Percentiles rank a stretch among this genome's conserved stretches.
Conservation (phyloP, 2,888 invertebrate species). For the Cremastinae sp. region DNA sequence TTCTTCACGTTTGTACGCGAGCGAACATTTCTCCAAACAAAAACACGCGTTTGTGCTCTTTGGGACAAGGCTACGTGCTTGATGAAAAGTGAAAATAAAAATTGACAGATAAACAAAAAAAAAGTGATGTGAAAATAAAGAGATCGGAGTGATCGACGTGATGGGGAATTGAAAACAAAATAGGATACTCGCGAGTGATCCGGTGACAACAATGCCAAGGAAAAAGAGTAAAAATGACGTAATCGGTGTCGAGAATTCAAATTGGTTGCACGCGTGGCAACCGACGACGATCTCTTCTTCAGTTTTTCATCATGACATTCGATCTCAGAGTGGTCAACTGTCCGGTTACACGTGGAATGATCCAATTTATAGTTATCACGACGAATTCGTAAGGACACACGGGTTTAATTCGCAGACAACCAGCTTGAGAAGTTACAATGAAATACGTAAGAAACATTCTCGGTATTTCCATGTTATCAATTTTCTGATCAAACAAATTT, state of each 20-base stretch:
- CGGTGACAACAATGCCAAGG: constrained; percentile 57
- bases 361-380: constrained; percentile 62
- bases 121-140: constrained; percentile 21
- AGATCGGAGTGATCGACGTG: background rate
- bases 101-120: too few species aligned
- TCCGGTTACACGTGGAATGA: constrained; percentile 49
- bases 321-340: constrained; percentile 19
- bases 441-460: constrained; percentile 65
- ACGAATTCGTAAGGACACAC: constrained; percentile 56
- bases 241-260: constrained; percentile 28
- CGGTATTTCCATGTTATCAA: too few species aligned
- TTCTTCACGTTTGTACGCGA: constrained; percentile 10
- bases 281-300: constrained; percentile 43
- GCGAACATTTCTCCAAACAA: too few species aligned
- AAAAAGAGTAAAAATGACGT: constrained; percentile 58
- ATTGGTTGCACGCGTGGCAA: constrained; percentile 21
- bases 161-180: background rate
- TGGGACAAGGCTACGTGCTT: too few species aligned
- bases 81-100: too few species aligned
- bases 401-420: constrained; percentile 53
- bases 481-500: too few species aligned
- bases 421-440: constrained; percentile 60
- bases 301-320: constrained; percentile 45
- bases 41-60: too few species aligned
- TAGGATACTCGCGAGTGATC: constrained; percentile 2